Evolutionary conservation across 2,888 invertebrate species (phyloP).

Genomic region (Leptopilina myrica): DNA sequence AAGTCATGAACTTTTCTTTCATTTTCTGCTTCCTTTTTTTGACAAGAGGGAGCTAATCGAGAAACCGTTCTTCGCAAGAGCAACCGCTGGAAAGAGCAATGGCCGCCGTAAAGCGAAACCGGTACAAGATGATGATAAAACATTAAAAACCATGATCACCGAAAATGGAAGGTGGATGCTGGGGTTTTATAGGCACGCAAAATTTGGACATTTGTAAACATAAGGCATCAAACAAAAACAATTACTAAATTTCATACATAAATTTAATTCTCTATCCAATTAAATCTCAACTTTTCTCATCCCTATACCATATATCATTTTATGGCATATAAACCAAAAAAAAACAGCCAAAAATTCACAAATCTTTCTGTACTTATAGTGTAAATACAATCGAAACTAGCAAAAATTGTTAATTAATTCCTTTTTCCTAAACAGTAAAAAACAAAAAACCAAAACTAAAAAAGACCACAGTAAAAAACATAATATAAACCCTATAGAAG

Average conservation of each 20-base stretch:
- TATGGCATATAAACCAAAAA: too few relatives aligned
- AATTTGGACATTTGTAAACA: constrained; percentile 30
- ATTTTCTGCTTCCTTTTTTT: background rate
- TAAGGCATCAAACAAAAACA: constrained; percentile 14
- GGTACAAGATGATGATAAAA: constrained; percentile 30
- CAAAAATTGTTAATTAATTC: too few relatives aligned
- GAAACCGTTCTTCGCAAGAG: constrained; percentile 36
- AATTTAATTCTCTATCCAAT: background rate
- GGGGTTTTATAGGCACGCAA: background rate
- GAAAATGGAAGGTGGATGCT: constrained; percentile 31
- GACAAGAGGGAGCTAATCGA: constrained; percentile 30
- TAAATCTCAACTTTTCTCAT: background rate
- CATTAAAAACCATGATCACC: constrained; percentile 22
- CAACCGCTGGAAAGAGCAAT: constrained; percentile 35
- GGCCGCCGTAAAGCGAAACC: constrained; percentile 37
- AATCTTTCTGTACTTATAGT: too few relatives aligned
- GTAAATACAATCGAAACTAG: too few relatives aligned
- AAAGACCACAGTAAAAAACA: too few relatives aligned
- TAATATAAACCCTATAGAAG: too few relatives aligned
- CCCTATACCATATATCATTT: too few relatives aligned
- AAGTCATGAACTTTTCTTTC: background rate
- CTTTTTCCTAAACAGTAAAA: too few relatives aligned
- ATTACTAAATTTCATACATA: background rate
- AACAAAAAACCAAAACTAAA: too few relatives aligned
- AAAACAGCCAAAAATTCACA: too few relatives aligned